A percentile compares a stretch with the other conserved stretches of the same genome.
Evolutionary conservation across 2,113 vertebrate species (phyloP).

Genomic region (Cettia cetti): DNA sequence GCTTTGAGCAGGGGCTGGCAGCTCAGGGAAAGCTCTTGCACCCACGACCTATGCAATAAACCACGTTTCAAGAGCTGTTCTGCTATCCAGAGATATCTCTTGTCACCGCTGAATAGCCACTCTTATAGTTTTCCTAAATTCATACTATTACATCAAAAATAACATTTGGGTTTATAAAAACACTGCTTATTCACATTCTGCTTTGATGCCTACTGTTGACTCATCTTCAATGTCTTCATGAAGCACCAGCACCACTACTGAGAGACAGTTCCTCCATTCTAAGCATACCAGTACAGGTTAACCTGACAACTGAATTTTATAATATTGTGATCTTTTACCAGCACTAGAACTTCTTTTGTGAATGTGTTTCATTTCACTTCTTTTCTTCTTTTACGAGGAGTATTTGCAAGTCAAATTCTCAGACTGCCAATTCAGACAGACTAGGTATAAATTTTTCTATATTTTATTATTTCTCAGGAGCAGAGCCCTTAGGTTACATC

Average conservation of each 20-base stretch:
- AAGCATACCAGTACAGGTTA: background rate
- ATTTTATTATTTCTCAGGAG: background rate
- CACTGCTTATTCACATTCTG: background rate
- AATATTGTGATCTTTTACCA: background rate
- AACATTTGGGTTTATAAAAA: background rate
- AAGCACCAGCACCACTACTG: background rate
- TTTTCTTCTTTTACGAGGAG: background rate
- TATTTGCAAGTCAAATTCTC: conserved; percentile 7
- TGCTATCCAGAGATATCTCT: no score
- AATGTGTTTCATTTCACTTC: background rate
- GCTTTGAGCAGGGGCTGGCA: no score
- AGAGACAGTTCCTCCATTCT: background rate
- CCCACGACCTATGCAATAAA: no score
- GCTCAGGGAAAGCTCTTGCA: no score
- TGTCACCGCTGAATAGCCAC: no score
- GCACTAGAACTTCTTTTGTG: background rate
- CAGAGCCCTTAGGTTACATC: background rate
- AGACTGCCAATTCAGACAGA: background rate
- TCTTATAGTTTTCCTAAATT: background rate
- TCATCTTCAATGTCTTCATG: background rate
- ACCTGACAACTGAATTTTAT: background rate
- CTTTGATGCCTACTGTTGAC: background rate
- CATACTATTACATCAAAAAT: background rate
- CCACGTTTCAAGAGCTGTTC: no score
- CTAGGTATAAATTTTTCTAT: background rate